Conservation (phyloP, 2,888 invertebrate genomes). For the Metacarcinus magister region DNA sequence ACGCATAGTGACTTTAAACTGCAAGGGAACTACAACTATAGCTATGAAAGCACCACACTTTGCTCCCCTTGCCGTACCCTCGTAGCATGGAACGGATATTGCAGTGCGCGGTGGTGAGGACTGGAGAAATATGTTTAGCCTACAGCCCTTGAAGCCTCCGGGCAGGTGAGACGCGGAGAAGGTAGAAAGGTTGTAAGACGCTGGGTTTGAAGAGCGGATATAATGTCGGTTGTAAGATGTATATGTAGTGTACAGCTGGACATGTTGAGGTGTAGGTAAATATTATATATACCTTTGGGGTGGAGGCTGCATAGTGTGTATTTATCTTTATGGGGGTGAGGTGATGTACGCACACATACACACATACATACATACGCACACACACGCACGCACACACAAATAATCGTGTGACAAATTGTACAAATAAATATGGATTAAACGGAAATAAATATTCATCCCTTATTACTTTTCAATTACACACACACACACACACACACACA, state of each 20-base stretch:
- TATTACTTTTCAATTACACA: not conserved
- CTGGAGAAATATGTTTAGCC: not conserved
- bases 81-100: not conserved
- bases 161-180: not conserved
- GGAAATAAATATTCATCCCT: not conserved
- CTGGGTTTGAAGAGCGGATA: not conserved
- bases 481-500: constrained; percentile 11
- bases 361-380: not conserved
- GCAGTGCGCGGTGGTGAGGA: not conserved
- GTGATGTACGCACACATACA: not conserved
- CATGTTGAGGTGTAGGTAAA: not conserved
- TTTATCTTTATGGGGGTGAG: too few species aligned
- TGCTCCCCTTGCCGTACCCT: not conserved
- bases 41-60: not conserved
- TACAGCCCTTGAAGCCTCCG: not conserved
- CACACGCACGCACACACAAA: not conserved
- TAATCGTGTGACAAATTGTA: not conserved
- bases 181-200: not conserved
- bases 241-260: not conserved
- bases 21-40: too few species aligned
- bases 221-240: not conserved
- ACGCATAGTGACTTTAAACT: too few species aligned
- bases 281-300: too few species aligned
- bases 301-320: too few species aligned
- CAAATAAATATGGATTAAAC: not conserved